These are phyloP conservation scores for Alosa sapidissima DNA, from an alignment of 2,797 vertebrate species.

Conservation along the genomic window DNA sequence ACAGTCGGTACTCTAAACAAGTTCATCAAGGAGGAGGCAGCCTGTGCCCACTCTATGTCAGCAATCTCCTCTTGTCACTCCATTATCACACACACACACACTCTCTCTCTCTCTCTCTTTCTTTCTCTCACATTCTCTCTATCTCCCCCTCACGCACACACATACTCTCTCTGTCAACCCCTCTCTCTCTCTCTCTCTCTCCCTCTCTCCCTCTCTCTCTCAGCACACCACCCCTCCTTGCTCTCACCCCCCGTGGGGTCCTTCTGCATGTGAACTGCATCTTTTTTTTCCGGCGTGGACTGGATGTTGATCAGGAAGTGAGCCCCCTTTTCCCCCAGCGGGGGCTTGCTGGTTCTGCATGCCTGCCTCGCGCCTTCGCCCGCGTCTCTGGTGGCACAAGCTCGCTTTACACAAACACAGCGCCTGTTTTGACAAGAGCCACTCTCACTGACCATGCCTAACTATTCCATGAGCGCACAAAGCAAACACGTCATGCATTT, in stretches of 20 bases:
- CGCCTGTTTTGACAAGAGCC: conserved; percentile 17
- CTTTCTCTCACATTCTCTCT: not conserved
- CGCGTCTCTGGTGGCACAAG: conserved; percentile 5
- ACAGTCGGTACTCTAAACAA: conserved; percentile 20
- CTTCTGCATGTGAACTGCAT: not conserved
- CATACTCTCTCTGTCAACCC: not conserved
- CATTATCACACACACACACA: not conserved
- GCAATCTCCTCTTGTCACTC: conserved; percentile 26
- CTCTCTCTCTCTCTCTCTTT: not conserved
- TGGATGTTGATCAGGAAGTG: conserved; percentile 12
- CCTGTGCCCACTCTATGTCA: conserved; percentile 16
- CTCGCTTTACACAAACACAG: not conserved
- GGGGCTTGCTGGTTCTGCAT: conserved; percentile 17
- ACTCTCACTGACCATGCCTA: not conserved
- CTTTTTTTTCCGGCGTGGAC: not conserved
- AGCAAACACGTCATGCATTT: not conserved
- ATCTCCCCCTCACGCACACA: not conserved
- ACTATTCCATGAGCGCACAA: conserved; percentile 20
- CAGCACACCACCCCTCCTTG: not conserved
- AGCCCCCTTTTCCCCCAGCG: not conserved
- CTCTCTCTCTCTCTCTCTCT: not conserved
- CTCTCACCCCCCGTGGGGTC: not conserved
- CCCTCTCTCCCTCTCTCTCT: not conserved
- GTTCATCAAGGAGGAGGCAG: conserved; percentile 21
- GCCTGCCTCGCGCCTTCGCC: conserved; percentile 7